These are phyloP conservation scores for Lasiurus borealis DNA, from an alignment of 2,113 vertebrate species.

Conservation along the genomic window DNA sequence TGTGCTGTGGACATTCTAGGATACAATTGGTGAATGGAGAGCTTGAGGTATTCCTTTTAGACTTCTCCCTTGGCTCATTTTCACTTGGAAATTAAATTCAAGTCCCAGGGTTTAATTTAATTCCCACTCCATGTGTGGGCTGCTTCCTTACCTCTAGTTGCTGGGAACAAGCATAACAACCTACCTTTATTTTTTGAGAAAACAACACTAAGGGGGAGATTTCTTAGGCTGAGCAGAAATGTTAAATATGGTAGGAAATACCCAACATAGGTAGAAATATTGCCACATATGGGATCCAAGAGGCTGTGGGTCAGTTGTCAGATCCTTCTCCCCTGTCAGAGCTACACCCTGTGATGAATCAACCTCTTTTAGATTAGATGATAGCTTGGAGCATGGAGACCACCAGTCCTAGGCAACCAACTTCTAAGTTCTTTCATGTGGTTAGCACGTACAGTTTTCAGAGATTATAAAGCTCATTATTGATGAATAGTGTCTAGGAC, in stretches of 20 bases:
- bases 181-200: constrained; percentile 46
- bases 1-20: background rate
- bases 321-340: background rate
- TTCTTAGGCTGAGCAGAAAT: constrained; percentile 8
- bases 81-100: constrained; percentile 29
- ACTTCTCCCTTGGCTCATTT: background rate
- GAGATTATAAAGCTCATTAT: background rate
- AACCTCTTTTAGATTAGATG: background rate
- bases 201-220: background rate
- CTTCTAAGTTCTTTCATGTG: background rate
- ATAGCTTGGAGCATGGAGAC: background rate
- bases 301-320: background rate
- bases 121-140: background rate
- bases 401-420: background rate
- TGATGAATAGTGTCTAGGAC: background rate
- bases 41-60: background rate
- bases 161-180: constrained; percentile 5
- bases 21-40: background rate
- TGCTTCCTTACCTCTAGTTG: background rate
- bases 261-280: background rate
- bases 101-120: constrained; percentile 11
- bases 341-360: background rate
- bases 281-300: background rate
- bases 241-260: background rate
- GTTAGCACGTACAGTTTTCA: background rate